A percentile compares a stretch with the other conserved stretches of the same genome.
phyloP scores from a whole-genome alignment of 1,140 invertebrate species.

The Listronotus bonariensis region DNA sequence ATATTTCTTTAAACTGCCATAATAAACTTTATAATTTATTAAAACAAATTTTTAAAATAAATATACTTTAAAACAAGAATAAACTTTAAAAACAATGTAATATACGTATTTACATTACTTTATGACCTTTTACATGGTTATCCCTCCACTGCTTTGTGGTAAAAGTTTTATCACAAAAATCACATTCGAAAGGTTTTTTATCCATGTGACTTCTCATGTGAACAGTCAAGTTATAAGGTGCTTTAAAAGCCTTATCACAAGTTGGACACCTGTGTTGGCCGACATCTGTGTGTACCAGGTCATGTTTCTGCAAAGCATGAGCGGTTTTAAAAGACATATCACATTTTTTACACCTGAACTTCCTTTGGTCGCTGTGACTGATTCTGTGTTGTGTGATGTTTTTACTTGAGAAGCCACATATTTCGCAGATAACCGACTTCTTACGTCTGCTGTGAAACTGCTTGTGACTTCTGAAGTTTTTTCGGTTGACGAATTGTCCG shows the following conservation, averaged over 20 bases:
- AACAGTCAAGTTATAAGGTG: constrained; percentile 30
- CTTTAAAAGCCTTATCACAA: constrained; percentile 35
- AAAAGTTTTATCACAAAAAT: constrained; percentile 65
- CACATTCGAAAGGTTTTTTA: constrained; percentile 72
- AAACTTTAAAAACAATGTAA: too few species aligned
- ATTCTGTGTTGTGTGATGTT: constrained; percentile 6
- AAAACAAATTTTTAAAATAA: too few species aligned
- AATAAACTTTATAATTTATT: too few species aligned
- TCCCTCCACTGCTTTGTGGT: constrained; percentile 18
- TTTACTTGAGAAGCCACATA: constrained; percentile 19
- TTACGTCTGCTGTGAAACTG: constrained; percentile 6
- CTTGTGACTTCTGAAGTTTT: constrained; percentile 4
- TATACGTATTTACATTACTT: background rate
- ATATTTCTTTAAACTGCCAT: too few species aligned
- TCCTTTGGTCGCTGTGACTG: constrained; percentile 9
- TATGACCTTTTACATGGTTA: constrained; percentile 31
- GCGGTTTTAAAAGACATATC: constrained; percentile 20
- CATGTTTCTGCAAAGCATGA: constrained; percentile 19
- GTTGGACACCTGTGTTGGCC: constrained; percentile 32
- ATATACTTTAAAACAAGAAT: too few species aligned
- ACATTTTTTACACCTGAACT: constrained; percentile 22
- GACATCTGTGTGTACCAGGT: constrained; percentile 33
- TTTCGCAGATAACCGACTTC: background rate
- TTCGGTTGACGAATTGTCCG: background rate
- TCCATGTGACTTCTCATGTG: constrained; percentile 72